Percentiles rank a stretch among this genome's conserved stretches.
Evolutionary conservation across 53 echinoderm and acorn worm species (phyloP).

Genomic region (Paracentrotus lividus): DNA sequence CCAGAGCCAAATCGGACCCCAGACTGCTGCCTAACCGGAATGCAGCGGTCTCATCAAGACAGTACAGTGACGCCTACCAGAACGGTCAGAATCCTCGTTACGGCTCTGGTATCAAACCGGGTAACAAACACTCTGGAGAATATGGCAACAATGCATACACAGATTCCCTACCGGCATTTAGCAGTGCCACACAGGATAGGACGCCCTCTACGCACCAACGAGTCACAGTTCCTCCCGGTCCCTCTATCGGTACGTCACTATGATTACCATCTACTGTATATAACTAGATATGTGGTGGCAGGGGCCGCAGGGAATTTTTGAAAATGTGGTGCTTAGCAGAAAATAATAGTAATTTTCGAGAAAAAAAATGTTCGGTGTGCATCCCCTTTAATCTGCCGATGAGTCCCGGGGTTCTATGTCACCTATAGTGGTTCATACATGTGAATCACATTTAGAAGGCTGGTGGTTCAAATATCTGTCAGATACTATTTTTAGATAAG

Average conservation of each 20-base stretch:
- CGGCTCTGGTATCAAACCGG: not conserved
- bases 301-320: no score
- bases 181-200: not conserved
- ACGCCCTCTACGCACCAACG: not conserved
- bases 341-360: no score
- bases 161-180: constrained; percentile 23
- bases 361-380: no score
- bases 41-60: constrained; percentile 39
- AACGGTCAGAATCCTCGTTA: not conserved
- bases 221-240: constrained; percentile 47
- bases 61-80: not conserved
- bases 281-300: no score
- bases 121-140: not conserved
- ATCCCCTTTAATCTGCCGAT: no score
- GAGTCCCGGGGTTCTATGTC: no score
- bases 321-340: no score
- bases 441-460: no score
- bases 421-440: no score
- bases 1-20: not conserved
- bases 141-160: constrained; percentile 48
- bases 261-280: not conserved
- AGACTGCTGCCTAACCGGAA: constrained; percentile 32
- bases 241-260: constrained; percentile 22
- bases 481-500: no score
- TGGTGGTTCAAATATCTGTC: no score